Evolutionary conservation across 2,113 vertebrate genomes (phyloP), one percentile per base, ranked within the genome.

Genomic region (Lampris megalopsis): DNA sequence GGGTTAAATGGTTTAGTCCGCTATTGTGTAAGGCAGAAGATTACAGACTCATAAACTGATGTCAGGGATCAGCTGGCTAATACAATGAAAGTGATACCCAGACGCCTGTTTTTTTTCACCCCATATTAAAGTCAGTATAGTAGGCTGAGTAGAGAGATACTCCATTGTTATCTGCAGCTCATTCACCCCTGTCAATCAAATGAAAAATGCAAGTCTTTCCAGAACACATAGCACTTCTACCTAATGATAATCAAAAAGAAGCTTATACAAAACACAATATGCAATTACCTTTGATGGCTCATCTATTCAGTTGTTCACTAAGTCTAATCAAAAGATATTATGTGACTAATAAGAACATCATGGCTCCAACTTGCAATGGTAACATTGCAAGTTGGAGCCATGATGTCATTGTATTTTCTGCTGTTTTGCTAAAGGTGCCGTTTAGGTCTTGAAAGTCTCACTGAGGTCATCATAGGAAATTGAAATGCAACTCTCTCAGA

Each of bases 21-120:
- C 88, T 83, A 89, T 89, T 91, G 89, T 92, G 88, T 38, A 82
- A 79, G 79, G 78, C 70, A 84, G 78, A 80, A 91, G 90, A 91
- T 92, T 92, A 92, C 83, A 90, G 88, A 85, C 91, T 91, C 91
- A 94, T 90, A 92, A 90, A 91, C 87, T 91, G 91, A 92, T 91
- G 91, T 93, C 87, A 89, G 90, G 93, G 91, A 92, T 90, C 91
- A 91, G 88, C 90, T 89, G 91, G 86, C 88, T 90, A 90, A 89
- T 83, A 90, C 86, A 88, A 84, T 88, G 88, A 90, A 88, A 93
- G 76, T 72, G 88, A 93, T 89, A 89, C 79, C 76, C 87, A 90
- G 84, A 92, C 89, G 90, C 88, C 58, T 0, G n/a, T 66, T 68
- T 77, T 86, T 91, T 85, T 91, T 85, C 79, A 91, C 85, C 83